Percentiles rank a stretch among this genome's conserved stretches.
phyloP scores from a whole-genome alignment of 2,888 invertebrate genomes.

The Hoplodrina blanda region DNA sequence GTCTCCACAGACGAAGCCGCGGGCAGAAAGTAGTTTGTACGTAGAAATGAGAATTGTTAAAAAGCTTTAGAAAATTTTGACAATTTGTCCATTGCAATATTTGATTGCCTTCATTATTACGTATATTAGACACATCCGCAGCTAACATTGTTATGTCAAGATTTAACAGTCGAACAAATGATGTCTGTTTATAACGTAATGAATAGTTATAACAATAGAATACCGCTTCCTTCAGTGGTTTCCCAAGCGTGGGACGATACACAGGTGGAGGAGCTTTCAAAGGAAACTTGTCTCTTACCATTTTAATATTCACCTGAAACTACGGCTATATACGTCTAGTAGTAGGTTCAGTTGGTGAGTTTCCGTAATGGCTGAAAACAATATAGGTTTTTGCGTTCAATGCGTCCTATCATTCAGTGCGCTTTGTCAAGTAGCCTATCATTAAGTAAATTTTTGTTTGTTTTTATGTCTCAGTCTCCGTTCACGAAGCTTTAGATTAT shows the following conservation, averaged over 20 bases:
- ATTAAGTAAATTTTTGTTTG: no score
- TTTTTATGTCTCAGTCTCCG: no score
- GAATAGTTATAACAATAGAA: slow-evolving; percentile 16
- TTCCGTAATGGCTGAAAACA: background rate
- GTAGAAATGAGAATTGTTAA: no score
- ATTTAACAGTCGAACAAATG: background rate
- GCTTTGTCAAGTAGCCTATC: no score
- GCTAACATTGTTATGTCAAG: background rate
- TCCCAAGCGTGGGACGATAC: slow-evolving; percentile 14
- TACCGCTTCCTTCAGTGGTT: slow-evolving; percentile 9
- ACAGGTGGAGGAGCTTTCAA: slow-evolving; percentile 30
- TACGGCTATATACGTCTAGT: background rate
- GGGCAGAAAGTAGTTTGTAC: no score
- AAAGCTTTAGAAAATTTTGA: background rate
- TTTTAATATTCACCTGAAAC: slow-evolving; percentile 16
- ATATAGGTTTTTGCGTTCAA: background rate
- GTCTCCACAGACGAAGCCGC: no score
- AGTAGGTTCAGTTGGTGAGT: background rate
- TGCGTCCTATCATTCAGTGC: no score
- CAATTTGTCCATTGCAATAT: background rate
- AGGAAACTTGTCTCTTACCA: slow-evolving; percentile 7
- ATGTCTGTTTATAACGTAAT: slow-evolving; percentile 3
- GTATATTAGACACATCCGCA: background rate
- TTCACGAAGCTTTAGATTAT: no score
- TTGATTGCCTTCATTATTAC: background rate